Conservation (phyloP, 2,888 invertebrate genomes). For the Drosophila rellima region DNA sequence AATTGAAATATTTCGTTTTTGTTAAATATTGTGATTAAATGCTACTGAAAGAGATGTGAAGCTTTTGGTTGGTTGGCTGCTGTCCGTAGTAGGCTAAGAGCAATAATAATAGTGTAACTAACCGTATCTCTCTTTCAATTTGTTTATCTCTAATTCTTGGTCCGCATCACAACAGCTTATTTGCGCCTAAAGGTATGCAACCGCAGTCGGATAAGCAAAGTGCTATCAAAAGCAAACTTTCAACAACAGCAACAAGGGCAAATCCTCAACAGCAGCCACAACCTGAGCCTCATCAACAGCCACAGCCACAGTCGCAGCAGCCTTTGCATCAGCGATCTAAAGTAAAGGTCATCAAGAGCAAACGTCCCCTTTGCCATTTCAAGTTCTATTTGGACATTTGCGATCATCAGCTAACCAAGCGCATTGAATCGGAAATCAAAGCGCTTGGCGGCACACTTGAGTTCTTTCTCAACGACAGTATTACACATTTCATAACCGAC, state of each 20-base stretch:
- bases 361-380: constrained; percentile 88
- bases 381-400: constrained; percentile 92
- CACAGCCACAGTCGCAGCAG: constrained; percentile 59
- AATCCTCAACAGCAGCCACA: constrained; percentile 62
- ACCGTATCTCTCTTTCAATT: constrained; percentile 9
- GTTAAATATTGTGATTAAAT: constrained; percentile 19
- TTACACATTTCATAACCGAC: constrained; percentile 85
- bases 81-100: constrained; percentile 11
- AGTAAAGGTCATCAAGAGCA: constrained; percentile 86
- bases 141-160: constrained; percentile 57
- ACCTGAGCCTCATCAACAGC: constrained; percentile 57
- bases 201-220: constrained; percentile 85
- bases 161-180: constrained; percentile 77
- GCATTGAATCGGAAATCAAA: constrained; percentile 90
- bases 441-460: constrained; percentile 88
- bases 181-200: constrained; percentile 86
- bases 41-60: constrained; percentile 21
- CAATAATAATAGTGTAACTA: constrained; percentile 12
- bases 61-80: constrained; percentile 28
- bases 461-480: constrained; percentile 84
- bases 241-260: constrained; percentile 65
- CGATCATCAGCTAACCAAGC: constrained; percentile 89
- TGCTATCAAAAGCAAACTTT: constrained; percentile 82
- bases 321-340: constrained; percentile 67
- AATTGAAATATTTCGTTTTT: too few relatives aligned